Conservation (phyloP, 2,888 invertebrate species). For the Agrotis clavis region DNA sequence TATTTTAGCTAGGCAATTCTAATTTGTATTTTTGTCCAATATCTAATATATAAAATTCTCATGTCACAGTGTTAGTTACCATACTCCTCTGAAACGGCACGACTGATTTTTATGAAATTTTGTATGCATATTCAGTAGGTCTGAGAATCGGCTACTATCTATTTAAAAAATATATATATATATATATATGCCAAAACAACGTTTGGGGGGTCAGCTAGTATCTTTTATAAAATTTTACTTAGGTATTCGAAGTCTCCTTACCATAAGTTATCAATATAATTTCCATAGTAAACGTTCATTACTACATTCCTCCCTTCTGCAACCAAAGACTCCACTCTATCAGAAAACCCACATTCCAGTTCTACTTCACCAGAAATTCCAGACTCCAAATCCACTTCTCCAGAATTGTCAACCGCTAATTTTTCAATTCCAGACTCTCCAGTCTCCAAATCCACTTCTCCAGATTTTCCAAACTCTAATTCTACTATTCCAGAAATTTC, state of each 20-base stretch:
- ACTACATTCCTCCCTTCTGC: conserved; percentile 36
- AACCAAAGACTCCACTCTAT: neutral
- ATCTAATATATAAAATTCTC: too few species aligned
- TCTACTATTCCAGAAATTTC: neutral
- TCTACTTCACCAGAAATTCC: neutral
- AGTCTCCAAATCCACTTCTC: conserved; percentile 9
- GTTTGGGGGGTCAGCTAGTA: too few species aligned
- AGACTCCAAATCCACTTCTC: neutral
- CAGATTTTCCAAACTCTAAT: conserved; percentile 28
- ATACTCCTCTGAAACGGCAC: too few species aligned
- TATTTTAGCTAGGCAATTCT: neutral
- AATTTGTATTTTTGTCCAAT: neutral
- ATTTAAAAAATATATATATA: too few species aligned
- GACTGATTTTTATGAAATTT: too few species aligned
- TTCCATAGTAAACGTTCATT: conserved; percentile 46
- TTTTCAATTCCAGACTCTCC: neutral
- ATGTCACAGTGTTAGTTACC: too few species aligned
- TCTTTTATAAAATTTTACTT: neutral
- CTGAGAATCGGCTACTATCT: too few species aligned
- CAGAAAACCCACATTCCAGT: neutral
- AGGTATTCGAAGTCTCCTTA: neutral
- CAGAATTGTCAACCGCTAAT: neutral
- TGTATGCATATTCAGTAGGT: too few species aligned
- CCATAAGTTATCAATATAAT: conserved; percentile 44
- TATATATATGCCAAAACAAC: too few species aligned